Conservation (phyloP, 2,888 invertebrate species). For the Papilio demoleus region DNA sequence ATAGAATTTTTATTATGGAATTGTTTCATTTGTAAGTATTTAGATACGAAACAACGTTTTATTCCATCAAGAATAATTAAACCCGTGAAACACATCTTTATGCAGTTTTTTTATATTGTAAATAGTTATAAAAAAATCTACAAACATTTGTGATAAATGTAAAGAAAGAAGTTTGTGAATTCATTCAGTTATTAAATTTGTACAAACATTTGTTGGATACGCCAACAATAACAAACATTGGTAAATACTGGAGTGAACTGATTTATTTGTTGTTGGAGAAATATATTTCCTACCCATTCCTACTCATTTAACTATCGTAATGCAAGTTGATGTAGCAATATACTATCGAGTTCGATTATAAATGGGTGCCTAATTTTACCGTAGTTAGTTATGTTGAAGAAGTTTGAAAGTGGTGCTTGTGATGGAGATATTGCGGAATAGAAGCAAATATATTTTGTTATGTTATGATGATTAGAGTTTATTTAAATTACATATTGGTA, state of each 20-base stretch:
- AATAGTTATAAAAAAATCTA: too few relatives aligned
- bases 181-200: slow-evolving; percentile 8
- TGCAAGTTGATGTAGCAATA: not conserved
- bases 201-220: slow-evolving; percentile 1
- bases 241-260: not conserved
- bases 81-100: not conserved
- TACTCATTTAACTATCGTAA: not conserved
- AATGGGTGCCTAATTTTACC: too few relatives aligned
- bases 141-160: slow-evolving; percentile 16
- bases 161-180: not conserved
- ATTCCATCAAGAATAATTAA: not conserved
- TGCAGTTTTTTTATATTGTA: too few relatives aligned
- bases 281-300: not conserved
- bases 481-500: too few relatives aligned
- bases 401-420: too few relatives aligned
- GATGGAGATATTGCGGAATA: too few relatives aligned
- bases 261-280: not conserved
- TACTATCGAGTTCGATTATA: too few relatives aligned
- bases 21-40: slow-evolving; percentile 46
- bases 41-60: not conserved
- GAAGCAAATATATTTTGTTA: too few relatives aligned
- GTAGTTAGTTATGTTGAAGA: too few relatives aligned
- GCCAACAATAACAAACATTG: slow-evolving; percentile 30
- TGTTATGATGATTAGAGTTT: too few relatives aligned
- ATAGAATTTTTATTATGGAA: slow-evolving; percentile 45